Evolutionary conservation across 2,113 vertebrate genomes (phyloP).

Genomic region (Bostrychus sinensis): DNA sequence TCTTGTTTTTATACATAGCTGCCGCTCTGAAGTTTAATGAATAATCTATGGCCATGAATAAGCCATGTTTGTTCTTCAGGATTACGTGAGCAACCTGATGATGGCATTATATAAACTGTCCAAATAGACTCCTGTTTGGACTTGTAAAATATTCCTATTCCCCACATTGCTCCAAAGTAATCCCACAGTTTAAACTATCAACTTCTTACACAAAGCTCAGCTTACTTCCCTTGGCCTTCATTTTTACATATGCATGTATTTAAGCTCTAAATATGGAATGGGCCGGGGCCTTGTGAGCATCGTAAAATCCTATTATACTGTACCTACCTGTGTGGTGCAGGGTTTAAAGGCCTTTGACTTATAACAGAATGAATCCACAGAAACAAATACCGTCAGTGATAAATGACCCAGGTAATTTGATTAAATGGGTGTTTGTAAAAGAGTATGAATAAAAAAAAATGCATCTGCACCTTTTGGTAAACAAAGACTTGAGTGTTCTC

Average conservation of each 20-base stretch:
- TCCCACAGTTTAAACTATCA: conserved; percentile 61
- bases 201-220: conserved; percentile 67
- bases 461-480: conserved; percentile 51
- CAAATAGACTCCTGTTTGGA: conserved; percentile 66
- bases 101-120: conserved; percentile 38
- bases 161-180: neutral
- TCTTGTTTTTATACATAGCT: neutral
- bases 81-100: neutral
- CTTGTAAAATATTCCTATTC: conserved; percentile 48
- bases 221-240: conserved; percentile 70
- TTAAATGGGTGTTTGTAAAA: conserved; percentile 62
- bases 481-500: conserved; percentile 79
- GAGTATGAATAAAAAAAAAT: conserved; percentile 67
- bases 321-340: conserved; percentile 70
- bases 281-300: conserved; percentile 34
- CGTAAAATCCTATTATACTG: conserved; percentile 76
- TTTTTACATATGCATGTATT: conserved; percentile 78
- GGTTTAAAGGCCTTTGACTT: conserved; percentile 70
- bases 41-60: conserved; percentile 29
- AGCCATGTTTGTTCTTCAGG: conserved; percentile 30
- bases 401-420: conserved; percentile 68
- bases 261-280: conserved; percentile 71
- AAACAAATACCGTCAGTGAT: conserved; percentile 71
- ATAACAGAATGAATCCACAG: conserved; percentile 53
- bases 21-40: neutral